Evolutionary conservation across 2,797 vertebrate genomes (phyloP).

Genomic region (Gobionotothen gibberifrons): DNA sequence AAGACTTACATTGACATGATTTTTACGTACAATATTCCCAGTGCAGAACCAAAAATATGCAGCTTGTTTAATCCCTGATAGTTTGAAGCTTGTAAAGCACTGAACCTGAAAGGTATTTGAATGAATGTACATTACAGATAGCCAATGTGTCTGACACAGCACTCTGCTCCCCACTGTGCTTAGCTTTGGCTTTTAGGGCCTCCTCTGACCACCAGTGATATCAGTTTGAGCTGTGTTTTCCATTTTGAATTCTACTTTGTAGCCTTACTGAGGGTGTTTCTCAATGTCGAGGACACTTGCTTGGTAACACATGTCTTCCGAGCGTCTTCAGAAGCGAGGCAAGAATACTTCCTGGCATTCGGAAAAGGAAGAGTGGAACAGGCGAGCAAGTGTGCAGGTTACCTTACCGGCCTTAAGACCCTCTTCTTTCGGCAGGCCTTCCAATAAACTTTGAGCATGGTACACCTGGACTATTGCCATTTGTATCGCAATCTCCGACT

Average conservation of each 20-base stretch:
- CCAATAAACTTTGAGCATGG: no score
- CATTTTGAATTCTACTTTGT: constrained; percentile 22
- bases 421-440: no score
- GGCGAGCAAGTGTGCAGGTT: no score
- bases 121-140: constrained; percentile 77
- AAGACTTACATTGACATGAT: constrained; percentile 42
- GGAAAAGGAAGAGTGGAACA: no score
- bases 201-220: constrained; percentile 44
- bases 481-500: no score
- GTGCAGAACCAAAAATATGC: constrained; percentile 55
- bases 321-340: no score
- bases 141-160: constrained; percentile 74
- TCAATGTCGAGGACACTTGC: no score
- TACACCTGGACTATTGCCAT: no score
- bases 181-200: constrained; percentile 62
- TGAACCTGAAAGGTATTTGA: constrained; percentile 77
- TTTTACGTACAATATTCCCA: constrained; percentile 55
- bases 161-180: constrained; percentile 70
- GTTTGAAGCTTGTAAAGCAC: constrained; percentile 69
- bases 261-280: constrained; percentile 9
- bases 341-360: no score
- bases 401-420: no score
- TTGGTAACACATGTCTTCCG: no score
- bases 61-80: constrained; percentile 69
- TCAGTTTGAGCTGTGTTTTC: constrained; percentile 45